Percentiles rank a stretch among this genome's conserved stretches.
Conservation (phyloP, 2,113 vertebrate species). For the Notothenia rossii region DNA sequence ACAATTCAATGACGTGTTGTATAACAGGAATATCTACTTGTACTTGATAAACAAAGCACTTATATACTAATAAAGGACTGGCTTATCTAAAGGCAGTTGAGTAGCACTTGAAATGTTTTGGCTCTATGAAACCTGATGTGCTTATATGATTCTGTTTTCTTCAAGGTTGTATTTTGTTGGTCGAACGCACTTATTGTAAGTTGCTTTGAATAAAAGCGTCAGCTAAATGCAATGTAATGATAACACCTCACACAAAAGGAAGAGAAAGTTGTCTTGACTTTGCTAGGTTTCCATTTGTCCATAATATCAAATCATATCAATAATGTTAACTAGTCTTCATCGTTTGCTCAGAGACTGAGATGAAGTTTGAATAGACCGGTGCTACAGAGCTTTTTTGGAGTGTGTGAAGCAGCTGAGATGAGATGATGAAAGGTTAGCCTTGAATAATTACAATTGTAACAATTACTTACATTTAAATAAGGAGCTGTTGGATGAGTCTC, state of each 20-base stretch:
- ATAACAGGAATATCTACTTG: not conserved
- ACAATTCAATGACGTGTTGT: not conserved
- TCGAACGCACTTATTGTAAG: no score
- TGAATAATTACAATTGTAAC: conserved; percentile 37
- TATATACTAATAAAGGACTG: no score
- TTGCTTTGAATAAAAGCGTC: no score
- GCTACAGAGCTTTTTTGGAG: conserved; percentile 21
- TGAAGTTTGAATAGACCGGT: not conserved
- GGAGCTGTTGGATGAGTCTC: conserved; percentile 12
- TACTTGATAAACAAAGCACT: no score
- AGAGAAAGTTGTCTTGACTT: not conserved
- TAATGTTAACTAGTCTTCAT: conserved; percentile 8
- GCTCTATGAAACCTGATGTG: no score
- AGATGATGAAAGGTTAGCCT: conserved; percentile 37
- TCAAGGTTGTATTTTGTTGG: no score
- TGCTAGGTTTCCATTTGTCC: not conserved
- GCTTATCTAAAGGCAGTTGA: no score
- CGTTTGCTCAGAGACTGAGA: conserved; percentile 2
- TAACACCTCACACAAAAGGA: not conserved
- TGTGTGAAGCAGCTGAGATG: conserved; percentile 3
- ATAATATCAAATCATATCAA: conserved; percentile 15
- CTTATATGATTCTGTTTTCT: no score
- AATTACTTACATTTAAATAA: conserved; percentile 30
- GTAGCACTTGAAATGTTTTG: no score
- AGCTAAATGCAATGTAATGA: no score